phyloP scores from a whole-genome alignment of 2,888 invertebrate genomes.

The Nebria salina region DNA sequence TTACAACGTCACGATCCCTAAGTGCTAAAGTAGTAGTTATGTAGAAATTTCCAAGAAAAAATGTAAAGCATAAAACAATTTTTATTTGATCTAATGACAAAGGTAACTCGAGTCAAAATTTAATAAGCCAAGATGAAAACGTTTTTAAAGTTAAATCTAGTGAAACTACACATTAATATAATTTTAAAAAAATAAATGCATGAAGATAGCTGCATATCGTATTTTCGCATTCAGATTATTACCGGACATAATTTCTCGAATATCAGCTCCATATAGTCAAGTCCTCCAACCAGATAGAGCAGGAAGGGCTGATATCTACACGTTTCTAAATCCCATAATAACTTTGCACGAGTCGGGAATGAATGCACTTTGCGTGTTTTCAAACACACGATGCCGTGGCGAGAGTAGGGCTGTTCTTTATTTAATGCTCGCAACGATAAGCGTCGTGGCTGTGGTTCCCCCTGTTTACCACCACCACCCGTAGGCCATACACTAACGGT shows the following conservation, averaged over 20 bases:
- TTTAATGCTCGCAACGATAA: conserved; percentile 13
- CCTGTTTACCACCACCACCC: not conserved
- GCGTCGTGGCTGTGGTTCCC: conserved; percentile 3
- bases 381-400: conserved; percentile 8
- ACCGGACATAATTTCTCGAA: conserved; percentile 17
- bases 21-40: no score
- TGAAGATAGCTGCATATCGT: not conserved
- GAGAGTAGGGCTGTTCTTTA: not conserved
- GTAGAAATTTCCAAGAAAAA: no score
- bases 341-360: conserved; percentile 15
- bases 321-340: conserved; percentile 24
- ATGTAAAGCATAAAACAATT: no score
- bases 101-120: no score
- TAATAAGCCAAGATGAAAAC: no score
- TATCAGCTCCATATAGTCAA: conserved; percentile 5
- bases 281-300: not conserved
- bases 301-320: conserved; percentile 16
- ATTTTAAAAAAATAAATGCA: no score
- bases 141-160: no score
- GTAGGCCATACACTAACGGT: conserved; percentile 1
- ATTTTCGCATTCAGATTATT: conserved; percentile 6
- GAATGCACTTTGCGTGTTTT: conserved; percentile 30
- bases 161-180: no score
- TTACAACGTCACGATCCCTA: no score
- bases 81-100: no score